Evolutionary conservation across 1,140 invertebrate genomes (phyloP), one percentile per base, ranked within the genome.

Genomic region (Pseudomyrmex gracilis): DNA sequence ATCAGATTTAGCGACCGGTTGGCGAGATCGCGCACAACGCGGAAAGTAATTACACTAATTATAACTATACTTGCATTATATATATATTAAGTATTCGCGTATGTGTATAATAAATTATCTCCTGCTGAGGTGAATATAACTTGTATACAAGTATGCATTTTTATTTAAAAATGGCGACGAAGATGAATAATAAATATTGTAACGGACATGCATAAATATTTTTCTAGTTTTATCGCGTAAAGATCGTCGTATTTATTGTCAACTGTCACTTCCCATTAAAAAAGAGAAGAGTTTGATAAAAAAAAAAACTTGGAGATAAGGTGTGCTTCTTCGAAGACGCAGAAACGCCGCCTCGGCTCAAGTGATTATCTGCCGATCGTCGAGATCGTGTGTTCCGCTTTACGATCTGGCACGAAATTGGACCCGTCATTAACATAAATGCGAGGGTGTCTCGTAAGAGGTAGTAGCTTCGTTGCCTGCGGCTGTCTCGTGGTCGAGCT

Each of bases 351-450:
- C 13, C 5, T 49, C 13, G 8, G 49, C 58, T 20, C 53, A 78
- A 17, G 17, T 55, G 51, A 68, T 76, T 71, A 34, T 17, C 22
- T 51, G 63, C 12, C n/a, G 53, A 82, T 73, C 43, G 66, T 61
- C 45, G n/a, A 60, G 63, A 12, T 13, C 15, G 34, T 49, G 22
- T n/a, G 60, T 60, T 58, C 12, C 47, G 51, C 17, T 83, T 85
- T 83, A 74, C 58, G 61, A 78, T 61, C 57, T 67, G 60, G 53
- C 58, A 53, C 53, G 15, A 71, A 76, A 68, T 71, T 76, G 43
- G 73, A 17, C 45, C 8, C 5, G n/a, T 17, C 22, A 71, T 71
- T 73, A 86, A 76, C 63, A 80, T 80, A 78, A 86, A 84, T 61
- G 24, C 49, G 63, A 86, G 12, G 74, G 68, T 70, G 60, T 84